phyloP scores from a whole-genome alignment of 2,888 invertebrate genomes.

The Temnothorax unifasciatus region DNA sequence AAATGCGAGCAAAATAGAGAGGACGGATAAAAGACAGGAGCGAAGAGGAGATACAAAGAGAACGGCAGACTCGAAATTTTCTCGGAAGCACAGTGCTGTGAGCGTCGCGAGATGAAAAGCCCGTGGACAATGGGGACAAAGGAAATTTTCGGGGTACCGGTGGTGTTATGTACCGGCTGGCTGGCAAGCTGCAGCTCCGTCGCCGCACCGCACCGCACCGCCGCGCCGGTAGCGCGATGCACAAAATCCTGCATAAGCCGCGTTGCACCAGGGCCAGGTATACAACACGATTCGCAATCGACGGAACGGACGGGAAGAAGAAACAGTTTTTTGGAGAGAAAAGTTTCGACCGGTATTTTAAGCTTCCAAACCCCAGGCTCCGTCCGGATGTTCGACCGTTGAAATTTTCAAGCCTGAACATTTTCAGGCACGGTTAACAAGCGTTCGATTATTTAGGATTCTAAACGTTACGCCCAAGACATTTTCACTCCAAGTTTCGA shows the following conservation, averaged over 20 bases:
- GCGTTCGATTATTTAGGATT: background rate
- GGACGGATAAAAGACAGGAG: background rate
- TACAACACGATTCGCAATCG: slow-evolving; percentile 28
- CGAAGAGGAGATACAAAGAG: slow-evolving; percentile 8
- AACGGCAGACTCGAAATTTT: slow-evolving; percentile 67
- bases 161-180: slow-evolving; percentile 76
- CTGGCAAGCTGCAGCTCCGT: slow-evolving; percentile 74
- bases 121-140: slow-evolving; percentile 82
- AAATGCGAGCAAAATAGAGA: slow-evolving; percentile 9
- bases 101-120: slow-evolving; percentile 73
- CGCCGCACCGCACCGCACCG: slow-evolving; percentile 54
- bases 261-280: slow-evolving; percentile 22
- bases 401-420: background rate
- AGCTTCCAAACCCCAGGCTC: background rate
- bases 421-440: background rate
- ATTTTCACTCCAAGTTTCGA: background rate
- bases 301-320: background rate
- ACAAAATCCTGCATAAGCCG: slow-evolving; percentile 58
- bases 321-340: slow-evolving; percentile 2
- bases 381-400: background rate
- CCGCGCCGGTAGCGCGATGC: slow-evolving; percentile 58
- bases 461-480: background rate
- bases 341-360: background rate
- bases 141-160: slow-evolving; percentile 79
- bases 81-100: slow-evolving; percentile 69